Evolutionary conservation across 2,888 invertebrate species (phyloP).

Genomic region (Caradrina kadenii): DNA sequence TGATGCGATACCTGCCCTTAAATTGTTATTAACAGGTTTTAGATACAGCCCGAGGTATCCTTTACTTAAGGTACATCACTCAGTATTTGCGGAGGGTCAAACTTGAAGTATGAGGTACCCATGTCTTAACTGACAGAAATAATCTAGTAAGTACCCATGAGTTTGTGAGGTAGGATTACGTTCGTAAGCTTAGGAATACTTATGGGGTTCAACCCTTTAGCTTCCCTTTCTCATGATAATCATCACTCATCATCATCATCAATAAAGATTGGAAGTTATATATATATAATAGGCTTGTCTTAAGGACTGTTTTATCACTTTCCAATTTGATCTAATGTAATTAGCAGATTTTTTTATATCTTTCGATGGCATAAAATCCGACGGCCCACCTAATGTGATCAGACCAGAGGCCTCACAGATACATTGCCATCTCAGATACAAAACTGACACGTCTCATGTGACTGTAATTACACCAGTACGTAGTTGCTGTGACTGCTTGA

Average conservation of each 20-base stretch:
- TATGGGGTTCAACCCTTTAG: slow-evolving; percentile 7
- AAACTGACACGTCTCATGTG: too few species aligned
- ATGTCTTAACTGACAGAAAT: slow-evolving; percentile 32
- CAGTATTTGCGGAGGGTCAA: slow-evolving; percentile 12
- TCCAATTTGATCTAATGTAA: not conserved
- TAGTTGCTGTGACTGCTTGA: too few species aligned
- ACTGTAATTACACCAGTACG: too few species aligned
- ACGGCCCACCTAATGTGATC: too few species aligned
- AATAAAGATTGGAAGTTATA: not conserved
- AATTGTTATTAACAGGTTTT: slow-evolving; percentile 50
- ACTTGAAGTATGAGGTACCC: slow-evolving; percentile 29
- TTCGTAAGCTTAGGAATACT: not conserved
- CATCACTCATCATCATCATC: slow-evolving; percentile 5
- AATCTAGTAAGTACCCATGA: slow-evolving; percentile 28
- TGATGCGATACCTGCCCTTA: slow-evolving; percentile 33
- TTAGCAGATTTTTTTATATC: too few species aligned
- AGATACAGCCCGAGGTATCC: slow-evolving; percentile 23
- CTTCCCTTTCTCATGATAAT: not conserved
- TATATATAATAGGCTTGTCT: not conserved
- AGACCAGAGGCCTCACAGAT: too few species aligned
- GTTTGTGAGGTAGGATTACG: slow-evolving; percentile 21
- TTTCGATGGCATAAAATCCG: too few species aligned
- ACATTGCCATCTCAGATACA: too few species aligned
- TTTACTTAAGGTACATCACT: slow-evolving; percentile 1
- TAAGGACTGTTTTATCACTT: not conserved